Conservation (phyloP, 2,797 vertebrate genomes). For the Loriculus beryllinus region DNA sequence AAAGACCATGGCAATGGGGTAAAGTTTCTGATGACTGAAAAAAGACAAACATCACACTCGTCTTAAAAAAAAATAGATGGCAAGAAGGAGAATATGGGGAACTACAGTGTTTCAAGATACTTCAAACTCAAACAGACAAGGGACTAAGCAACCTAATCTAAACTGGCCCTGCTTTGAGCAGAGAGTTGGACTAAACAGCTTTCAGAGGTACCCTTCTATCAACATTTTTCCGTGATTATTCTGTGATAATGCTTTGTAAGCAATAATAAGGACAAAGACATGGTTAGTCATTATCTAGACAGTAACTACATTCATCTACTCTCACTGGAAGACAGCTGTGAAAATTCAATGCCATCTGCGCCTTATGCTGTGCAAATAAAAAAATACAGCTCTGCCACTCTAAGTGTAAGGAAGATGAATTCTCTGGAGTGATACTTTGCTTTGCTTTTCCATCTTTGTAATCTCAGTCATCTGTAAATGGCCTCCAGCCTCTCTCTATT, state of each 20-base stretch:
- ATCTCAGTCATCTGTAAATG: background rate
- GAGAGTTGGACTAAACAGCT: background rate
- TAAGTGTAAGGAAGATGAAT: background rate
- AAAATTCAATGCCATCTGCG: constrained; percentile 20
- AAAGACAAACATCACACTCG: background rate
- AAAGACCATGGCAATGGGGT: background rate
- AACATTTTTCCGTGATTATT: background rate
- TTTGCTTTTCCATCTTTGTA: background rate
- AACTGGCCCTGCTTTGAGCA: background rate
- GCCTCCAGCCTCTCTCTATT: background rate
- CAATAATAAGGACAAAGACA: background rate
- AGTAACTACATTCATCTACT: background rate
- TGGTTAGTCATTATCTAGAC: background rate
- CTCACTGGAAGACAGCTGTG: background rate
- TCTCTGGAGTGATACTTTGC: background rate
- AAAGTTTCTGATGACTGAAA: background rate
- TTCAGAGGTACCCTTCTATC: background rate
- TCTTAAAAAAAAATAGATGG: background rate
- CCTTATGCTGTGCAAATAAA: background rate
- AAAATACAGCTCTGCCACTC: background rate
- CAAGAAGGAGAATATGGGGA: background rate
- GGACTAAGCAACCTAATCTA: background rate
- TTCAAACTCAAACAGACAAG: background rate
- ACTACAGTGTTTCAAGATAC: background rate
- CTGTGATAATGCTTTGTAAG: background rate